Base-by-base conservation (phyloP, 2,113 vertebrate species). In the Scartelaos histophorus region DNA sequence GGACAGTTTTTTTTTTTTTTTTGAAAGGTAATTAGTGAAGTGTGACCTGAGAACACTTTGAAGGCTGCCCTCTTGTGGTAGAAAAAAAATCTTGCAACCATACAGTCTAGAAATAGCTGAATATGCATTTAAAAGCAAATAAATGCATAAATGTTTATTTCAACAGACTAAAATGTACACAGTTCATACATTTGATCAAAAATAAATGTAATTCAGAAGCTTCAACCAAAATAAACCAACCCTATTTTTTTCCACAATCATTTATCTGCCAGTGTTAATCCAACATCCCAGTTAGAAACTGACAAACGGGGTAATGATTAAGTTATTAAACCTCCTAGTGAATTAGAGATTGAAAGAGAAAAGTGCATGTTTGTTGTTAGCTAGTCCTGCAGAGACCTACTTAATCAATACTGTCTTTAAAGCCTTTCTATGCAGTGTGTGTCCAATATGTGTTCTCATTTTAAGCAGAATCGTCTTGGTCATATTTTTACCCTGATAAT, bases 71-170 rank as follows among this genome's bases (percentile, higher is more conserved):
- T 22, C 90, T 24, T 66, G 82, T 88, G 89, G 84, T 5, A 1
- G 64, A 17, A 76, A 25, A 2, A 11, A 11, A 62, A 17, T 1
- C 64, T 54, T 74, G 19, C 74, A 71, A 43, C n/a, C 54, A 17
- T 7, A 34, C 15, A 60, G 5, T 34, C 15, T 1, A 5, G 12
- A 22, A 54, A 54, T 12, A 47, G 46, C 46, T 16, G 15, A 47
- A 47, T 12, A 16, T 47, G 46, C 13, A 47, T 47, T 47, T 3
- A 16, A 47, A 47, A 47, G 13, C 46, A 47, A 47, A 47, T 3
- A 29, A 29, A 87, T 90, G 89, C 84, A 92, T 88, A 81, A 74
- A 77, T 74, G 75, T 93, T 94, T 93, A 92, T 93, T 94, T 77
- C 58, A 86, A 84, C 79, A 87, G 89, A 88, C 85, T 78, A 81